These are phyloP conservation scores for Arvicanthis niloticus DNA, from an alignment of 2,113 vertebrate species.

Conservation along the genomic window DNA sequence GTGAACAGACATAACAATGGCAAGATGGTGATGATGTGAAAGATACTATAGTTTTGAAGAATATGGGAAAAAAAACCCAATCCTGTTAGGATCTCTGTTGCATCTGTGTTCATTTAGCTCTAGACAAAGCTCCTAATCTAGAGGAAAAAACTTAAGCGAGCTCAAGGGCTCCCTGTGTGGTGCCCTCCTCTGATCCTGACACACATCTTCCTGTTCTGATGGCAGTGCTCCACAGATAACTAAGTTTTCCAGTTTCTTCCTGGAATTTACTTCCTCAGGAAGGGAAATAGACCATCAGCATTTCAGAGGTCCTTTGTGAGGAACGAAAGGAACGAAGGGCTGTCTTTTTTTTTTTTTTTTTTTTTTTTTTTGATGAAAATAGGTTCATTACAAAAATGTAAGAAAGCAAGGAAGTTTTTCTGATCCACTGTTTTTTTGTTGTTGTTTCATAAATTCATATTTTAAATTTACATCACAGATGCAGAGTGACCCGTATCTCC, in stretches of 20 bases:
- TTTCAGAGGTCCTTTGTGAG: background rate
- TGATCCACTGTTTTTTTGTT: background rate
- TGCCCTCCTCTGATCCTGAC: fast-evolving
- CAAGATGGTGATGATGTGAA: conserved; percentile 54
- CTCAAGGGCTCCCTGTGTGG: background rate
- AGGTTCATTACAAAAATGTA: background rate
- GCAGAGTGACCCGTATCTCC: background rate
- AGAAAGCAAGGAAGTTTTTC: background rate
- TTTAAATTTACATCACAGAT: background rate
- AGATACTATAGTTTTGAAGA: background rate
- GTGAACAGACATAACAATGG: background rate
- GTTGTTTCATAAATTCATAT: background rate
- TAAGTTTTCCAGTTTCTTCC: background rate
- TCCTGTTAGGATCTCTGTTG: background rate
- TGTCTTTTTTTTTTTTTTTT: background rate
- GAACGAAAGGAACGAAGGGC: background rate
- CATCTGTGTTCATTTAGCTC: conserved; percentile 58
- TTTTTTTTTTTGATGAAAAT: background rate
- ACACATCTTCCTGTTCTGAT: background rate
- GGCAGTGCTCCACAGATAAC: background rate
- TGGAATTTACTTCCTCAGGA: background rate
- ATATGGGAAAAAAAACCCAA: background rate
- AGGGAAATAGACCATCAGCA: background rate
- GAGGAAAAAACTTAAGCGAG: background rate
- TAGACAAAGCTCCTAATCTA: background rate